Base-by-base conservation (phyloP, 92 coral and sea anemone species). In the Bergia sp. region DNA sequence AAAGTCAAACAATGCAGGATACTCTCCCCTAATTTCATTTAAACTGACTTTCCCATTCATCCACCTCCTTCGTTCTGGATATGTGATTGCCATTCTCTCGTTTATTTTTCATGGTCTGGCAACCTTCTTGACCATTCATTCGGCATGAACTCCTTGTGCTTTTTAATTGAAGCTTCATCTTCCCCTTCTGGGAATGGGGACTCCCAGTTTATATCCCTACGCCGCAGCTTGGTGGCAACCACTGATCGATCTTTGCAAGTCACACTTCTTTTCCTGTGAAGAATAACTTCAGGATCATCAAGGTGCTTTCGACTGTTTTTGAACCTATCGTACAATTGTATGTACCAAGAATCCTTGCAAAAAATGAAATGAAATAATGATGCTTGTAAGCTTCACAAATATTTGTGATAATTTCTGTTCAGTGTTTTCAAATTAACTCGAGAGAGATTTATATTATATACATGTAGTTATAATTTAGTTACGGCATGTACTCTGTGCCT, bases 121-220 rank as follows among this genome's bases (percentile, higher is more conserved):
- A 72, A 57, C 42, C 92, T 67, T 40, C 85, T 91, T 3, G 23
- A 36, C 90, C 91, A 87, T 77, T 95, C 98, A 67, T 64, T 76
- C 81, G 88, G 86, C 0, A 88, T 47, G 20, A 86, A 80, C 6
- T 89, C 90, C 50, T 80, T 89, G 75, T 94, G 94, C 37, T 66
- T 77, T 50, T 49, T 13, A 86, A 95, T 78, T 0, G 98, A 93
- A 1, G 80, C 82, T 66, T 91, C 93, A 64, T 92, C 95, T 50
- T 94, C 95, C 6, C 95, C 95, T 50, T 94, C 97, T 75, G 95
- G 92, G 66, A 49, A 92, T 11, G 93, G 93, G 37, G 94, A 94
- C 72, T 91, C 93, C 95, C 96, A 95, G 78, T 93, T 95, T 1
- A 95, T 72, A 8, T 86, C 96, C 4, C 95, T 94, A 58, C 96